These are phyloP conservation scores for Megastigmus dorsalis DNA, from an alignment of 2,888 invertebrate species.

Conservation along the genomic window DNA sequence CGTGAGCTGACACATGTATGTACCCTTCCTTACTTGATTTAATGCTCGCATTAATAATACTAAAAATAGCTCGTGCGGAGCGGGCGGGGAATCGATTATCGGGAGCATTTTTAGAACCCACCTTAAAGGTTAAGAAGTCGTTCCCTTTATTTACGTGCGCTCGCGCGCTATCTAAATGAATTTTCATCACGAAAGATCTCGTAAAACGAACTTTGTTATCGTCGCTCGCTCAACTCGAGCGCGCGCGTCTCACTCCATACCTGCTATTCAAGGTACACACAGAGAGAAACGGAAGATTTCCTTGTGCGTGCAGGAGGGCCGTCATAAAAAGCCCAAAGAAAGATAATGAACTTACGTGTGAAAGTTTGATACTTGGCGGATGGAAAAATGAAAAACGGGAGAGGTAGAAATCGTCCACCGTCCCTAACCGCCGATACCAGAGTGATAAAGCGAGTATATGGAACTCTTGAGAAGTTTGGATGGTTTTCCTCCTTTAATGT, in stretches of 20 bases:
- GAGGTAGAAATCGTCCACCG: conserved; percentile 5
- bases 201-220: conserved; percentile 8
- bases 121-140: neutral
- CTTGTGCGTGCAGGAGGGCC: neutral
- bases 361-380: conserved; percentile 33
- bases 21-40: neutral
- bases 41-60: neutral
- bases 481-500: conserved; percentile 24
- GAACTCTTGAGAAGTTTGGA: conserved; percentile 8
- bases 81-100: neutral
- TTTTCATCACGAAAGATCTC: conserved; percentile 16
- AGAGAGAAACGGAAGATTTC: conserved; percentile 7
- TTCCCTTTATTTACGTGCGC: neutral
- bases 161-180: conserved; percentile 27
- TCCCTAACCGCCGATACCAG: neutral
- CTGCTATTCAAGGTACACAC: no score
- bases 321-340: conserved; percentile 42
- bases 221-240: no score
- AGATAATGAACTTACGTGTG: conserved; percentile 41
- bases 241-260: no score
- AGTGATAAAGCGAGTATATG: conserved; percentile 27
- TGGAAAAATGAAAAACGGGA: conserved; percentile 13
- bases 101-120: neutral
- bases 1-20: no score
- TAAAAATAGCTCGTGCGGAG: neutral